phyloP scores from a whole-genome alignment of 2,113 vertebrate species.

The Spizaetus ornatus region DNA sequence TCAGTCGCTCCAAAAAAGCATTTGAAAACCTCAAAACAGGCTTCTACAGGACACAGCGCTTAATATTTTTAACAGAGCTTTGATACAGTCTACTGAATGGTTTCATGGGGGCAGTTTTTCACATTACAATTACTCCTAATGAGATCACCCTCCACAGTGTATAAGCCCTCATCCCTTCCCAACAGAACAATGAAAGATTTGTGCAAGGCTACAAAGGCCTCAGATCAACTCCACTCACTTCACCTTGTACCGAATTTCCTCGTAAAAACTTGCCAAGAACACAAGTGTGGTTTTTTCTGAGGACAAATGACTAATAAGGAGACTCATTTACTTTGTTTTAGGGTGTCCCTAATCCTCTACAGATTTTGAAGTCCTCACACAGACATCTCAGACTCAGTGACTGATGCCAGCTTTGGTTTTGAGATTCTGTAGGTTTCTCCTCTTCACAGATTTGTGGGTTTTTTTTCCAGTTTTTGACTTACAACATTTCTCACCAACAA shows the following conservation, averaged over 20 bases:
- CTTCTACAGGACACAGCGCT: not conserved
- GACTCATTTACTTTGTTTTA: not conserved
- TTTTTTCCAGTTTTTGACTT: not conserved
- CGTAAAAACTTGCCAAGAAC: not conserved
- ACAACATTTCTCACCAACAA: not conserved
- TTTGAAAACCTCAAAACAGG: not conserved
- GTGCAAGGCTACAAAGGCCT: not conserved
- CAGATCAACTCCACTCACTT: not conserved
- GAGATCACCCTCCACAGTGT: conserved; percentile 17
- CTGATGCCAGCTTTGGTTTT: not conserved
- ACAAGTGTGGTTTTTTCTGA: not conserved
- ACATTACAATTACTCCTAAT: conserved; percentile 44
- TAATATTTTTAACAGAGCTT: conserved; percentile 52
- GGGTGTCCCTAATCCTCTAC: not conserved
- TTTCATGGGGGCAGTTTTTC: conserved; percentile 18
- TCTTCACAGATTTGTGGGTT: not conserved
- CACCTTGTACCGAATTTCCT: not conserved
- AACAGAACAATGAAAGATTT: conserved; percentile 26
- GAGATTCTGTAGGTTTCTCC: not conserved
- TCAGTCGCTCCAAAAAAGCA: not conserved
- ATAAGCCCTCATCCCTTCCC: not conserved
- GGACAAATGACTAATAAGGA: not conserved
- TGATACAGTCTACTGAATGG: conserved; percentile 10
- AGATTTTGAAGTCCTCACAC: not conserved
- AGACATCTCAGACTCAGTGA: not conserved